Percentiles rank a stretch among this genome's conserved stretches.
These are phyloP conservation scores for Pyralis farinalis DNA, from an alignment of 2,888 invertebrate species.

Conservation along the genomic window DNA sequence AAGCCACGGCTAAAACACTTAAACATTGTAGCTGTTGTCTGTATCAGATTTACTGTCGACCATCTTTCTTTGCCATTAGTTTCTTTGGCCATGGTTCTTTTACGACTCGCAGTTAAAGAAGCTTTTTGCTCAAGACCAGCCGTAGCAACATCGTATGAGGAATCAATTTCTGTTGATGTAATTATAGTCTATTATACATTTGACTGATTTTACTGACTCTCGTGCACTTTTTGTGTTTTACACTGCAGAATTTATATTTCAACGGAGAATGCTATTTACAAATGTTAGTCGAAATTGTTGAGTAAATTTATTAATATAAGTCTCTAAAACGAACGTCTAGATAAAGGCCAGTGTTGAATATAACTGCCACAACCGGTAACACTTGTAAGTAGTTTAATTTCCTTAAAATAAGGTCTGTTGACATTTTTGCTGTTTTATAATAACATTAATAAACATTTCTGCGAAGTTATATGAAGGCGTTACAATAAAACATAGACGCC, in stretches of 20 bases:
- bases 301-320: too few relatives aligned
- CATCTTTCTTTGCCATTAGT: slow-evolving; percentile 18
- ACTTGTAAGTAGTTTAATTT: not conserved
- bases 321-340: too few relatives aligned
- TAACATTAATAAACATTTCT: slow-evolving; percentile 27
- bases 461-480: slow-evolving; percentile 18
- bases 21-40: slow-evolving; percentile 27
- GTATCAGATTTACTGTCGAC: slow-evolving; percentile 31
- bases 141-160: slow-evolving; percentile 7
- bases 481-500: slow-evolving; percentile 8
- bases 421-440: slow-evolving; percentile 24
- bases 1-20: slow-evolving; percentile 25
- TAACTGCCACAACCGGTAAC: not conserved
- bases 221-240: too few relatives aligned
- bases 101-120: slow-evolving; percentile 16
- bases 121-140: slow-evolving; percentile 16
- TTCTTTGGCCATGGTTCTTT: slow-evolving; percentile 19
- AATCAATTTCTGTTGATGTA: slow-evolving; percentile 22
- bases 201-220: too few relatives aligned
- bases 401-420: slow-evolving; percentile 19
- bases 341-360: too few relatives aligned
- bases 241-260: too few relatives aligned
- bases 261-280: too few relatives aligned
- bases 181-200: slow-evolving; percentile 19
- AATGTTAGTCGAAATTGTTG: too few relatives aligned